A percentile compares a stretch with the other conserved stretches of the same genome.
phyloP scores from a whole-genome alignment of 2,888 invertebrate species.

The Eupithecia subumbrata region DNA sequence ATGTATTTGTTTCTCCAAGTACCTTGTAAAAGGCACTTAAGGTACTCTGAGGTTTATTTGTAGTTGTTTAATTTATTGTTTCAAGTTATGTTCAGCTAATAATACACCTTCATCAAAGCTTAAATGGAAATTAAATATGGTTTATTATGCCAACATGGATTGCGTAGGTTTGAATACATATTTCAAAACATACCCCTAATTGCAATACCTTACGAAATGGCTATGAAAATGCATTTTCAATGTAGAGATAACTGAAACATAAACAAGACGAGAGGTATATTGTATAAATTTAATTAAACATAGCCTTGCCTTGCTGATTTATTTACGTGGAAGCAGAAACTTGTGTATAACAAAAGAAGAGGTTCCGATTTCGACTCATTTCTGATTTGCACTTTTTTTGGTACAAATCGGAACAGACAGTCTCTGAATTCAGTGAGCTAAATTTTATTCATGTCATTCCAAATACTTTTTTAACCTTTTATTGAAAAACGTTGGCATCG shows the following conservation, averaged over 20 bases:
- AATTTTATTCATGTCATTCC: not conserved
- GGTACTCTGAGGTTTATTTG: not conserved
- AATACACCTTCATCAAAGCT: not conserved
- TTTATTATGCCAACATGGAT: not conserved
- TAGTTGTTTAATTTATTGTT: not conserved
- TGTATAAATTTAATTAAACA: not conserved
- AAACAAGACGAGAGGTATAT: not conserved
- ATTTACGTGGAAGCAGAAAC: not conserved
- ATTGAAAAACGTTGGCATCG: slow-evolving; percentile 1
- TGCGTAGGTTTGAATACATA: slow-evolving; percentile 14
- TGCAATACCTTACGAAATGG: not conserved
- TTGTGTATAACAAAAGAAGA: not conserved
- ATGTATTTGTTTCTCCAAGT: not conserved
- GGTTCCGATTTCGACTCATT: not conserved
- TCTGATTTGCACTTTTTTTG: not conserved
- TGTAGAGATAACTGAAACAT: not conserved
- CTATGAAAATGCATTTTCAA: slow-evolving; percentile 6
- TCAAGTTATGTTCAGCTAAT: not conserved
- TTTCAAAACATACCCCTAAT: not conserved
- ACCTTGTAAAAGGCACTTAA: not conserved
- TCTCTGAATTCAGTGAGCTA: not conserved
- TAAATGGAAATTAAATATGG: not conserved
- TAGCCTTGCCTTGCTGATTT: not conserved
- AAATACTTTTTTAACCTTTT: slow-evolving; percentile 3
- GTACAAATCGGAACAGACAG: not conserved